A percentile compares a stretch with the other conserved stretches of the same genome.
Evolutionary conservation across 1,140 invertebrate species (phyloP).

Genomic region (Wasmannia auropunctata): DNA sequence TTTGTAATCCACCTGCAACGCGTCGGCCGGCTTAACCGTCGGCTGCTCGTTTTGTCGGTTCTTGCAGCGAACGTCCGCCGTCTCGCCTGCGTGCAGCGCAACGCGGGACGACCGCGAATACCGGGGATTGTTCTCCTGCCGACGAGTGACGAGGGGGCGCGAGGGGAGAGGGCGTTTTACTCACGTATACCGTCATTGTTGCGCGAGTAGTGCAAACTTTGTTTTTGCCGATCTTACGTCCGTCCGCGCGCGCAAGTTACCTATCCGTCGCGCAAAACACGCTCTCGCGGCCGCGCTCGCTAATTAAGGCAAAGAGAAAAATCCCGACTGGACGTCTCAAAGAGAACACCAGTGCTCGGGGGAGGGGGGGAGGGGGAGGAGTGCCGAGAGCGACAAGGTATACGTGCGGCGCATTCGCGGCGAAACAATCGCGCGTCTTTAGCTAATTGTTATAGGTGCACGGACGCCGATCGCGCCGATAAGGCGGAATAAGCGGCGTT

Average conservation of each 20-base stretch:
- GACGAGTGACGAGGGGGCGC: not conserved
- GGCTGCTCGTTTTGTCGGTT: constrained; percentile 25
- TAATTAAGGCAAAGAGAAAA: constrained; percentile 20
- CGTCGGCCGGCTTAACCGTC: constrained; percentile 8
- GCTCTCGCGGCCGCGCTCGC: not conserved
- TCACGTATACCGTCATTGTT: not conserved
- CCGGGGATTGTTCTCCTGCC: constrained; percentile 20
- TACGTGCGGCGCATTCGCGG: not conserved
- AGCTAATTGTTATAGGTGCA: too few species aligned
- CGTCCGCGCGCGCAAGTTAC: not conserved
- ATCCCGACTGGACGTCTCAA: not conserved
- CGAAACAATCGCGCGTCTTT: constrained; percentile 1
- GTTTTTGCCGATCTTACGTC: not conserved
- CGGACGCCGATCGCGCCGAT: not conserved
- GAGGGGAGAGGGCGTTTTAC: not conserved
- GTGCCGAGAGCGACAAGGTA: too few species aligned
- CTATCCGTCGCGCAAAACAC: not conserved
- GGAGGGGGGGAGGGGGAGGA: not conserved
- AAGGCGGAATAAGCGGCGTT: not conserved
- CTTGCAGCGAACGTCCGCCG: not conserved
- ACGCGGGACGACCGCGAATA: not conserved
- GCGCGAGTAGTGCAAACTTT: not conserved
- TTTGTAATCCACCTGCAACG: constrained; percentile 38
- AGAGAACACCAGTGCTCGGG: too few species aligned
- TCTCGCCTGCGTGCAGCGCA: not conserved